phyloP scores from a whole-genome alignment of 2,113 vertebrate genomes.

The Hydrochoerus hydrochaeris region DNA sequence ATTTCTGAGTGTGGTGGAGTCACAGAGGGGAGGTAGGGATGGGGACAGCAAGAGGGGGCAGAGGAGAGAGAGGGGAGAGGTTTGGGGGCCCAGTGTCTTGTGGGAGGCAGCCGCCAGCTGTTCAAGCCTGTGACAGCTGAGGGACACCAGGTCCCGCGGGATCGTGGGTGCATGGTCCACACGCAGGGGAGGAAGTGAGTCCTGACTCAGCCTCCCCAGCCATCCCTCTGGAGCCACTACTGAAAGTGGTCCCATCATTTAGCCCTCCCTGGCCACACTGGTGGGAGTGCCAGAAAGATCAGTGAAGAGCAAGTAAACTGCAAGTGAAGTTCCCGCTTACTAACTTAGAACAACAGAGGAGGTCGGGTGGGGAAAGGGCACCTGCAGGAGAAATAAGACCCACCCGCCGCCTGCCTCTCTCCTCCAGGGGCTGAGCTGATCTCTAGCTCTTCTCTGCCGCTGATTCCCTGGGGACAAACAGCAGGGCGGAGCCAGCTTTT shows the following conservation, averaged over 20 bases:
- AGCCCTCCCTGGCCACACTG: background rate
- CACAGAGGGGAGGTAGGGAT: background rate
- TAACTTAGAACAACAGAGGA: background rate
- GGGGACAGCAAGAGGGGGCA: background rate
- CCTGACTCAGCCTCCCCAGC: background rate
- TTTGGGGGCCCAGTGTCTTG: background rate
- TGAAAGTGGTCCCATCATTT: background rate
- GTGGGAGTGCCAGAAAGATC: background rate
- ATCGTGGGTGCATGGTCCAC: background rate
- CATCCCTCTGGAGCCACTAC: background rate
- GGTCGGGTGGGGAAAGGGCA: background rate
- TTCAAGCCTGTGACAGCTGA: background rate
- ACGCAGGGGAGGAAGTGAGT: background rate
- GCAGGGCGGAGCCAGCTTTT: background rate
- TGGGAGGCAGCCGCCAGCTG: background rate
- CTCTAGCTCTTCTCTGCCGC: background rate
- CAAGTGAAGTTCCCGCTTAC: background rate
- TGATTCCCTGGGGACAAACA: background rate
- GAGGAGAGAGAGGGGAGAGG: background rate
- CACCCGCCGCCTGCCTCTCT: background rate
- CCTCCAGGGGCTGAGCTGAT: background rate
- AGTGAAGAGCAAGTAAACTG: slow-evolving; percentile 33
- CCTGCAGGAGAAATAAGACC: background rate
- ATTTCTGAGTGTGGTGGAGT: background rate
- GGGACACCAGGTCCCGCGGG: background rate